Conservation (phyloP, 2,888 invertebrate genomes). For the Caenorhabditis angaria region DNA sequence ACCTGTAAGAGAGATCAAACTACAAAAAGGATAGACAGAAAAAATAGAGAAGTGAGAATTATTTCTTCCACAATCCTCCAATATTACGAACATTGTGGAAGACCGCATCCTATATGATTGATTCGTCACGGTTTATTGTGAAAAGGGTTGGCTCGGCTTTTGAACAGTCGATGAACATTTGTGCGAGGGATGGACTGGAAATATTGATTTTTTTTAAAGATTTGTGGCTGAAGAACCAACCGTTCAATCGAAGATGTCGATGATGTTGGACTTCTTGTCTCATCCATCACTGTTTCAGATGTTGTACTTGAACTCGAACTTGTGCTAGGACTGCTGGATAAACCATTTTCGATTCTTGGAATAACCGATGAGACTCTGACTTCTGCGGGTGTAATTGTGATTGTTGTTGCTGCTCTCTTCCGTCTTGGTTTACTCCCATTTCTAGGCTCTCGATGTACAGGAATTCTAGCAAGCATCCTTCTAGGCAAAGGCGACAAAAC, state of each 20-base stretch:
- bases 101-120: conserved; percentile 36
- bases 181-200: conserved; percentile 22
- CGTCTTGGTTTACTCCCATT: no score
- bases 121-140: conserved; percentile 41
- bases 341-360: neutral
- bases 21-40: neutral
- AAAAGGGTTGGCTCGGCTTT: conserved; percentile 50
- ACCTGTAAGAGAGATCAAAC: conserved; percentile 1
- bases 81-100: conserved; percentile 23
- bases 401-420: no score
- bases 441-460: neutral
- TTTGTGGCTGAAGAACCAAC: neutral
- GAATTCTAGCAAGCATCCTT: neutral
- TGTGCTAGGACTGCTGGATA: neutral
- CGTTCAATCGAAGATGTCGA: neutral
- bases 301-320: neutral
- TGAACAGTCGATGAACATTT: conserved; percentile 52
- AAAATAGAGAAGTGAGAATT: neutral
- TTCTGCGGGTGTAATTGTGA: neutral
- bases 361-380: neutral
- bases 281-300: neutral
- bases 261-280: neutral
- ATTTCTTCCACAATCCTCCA: conserved; percentile 35
- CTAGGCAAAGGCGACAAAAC: conserved; percentile 1
- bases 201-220: neutral